Evolutionary conservation across 2,888 invertebrate species (phyloP).

Genomic region (Catocala fraxini): DNA sequence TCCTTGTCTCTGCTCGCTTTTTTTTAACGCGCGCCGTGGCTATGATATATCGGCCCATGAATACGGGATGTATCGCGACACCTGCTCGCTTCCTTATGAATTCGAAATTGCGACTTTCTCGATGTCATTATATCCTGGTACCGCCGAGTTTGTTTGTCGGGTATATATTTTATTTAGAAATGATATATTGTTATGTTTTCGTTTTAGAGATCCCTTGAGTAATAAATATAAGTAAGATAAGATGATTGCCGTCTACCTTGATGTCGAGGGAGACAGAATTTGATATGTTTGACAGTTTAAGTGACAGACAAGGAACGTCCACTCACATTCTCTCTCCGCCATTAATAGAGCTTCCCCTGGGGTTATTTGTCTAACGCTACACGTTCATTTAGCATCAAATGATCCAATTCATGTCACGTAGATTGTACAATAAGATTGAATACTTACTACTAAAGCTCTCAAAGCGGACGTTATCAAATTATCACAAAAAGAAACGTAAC

Average conservation of each 20-base stretch:
- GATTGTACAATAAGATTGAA: constrained; percentile 55
- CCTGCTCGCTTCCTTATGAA: constrained; percentile 82
- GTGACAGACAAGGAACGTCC: constrained; percentile 13
- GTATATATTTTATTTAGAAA: constrained; percentile 40
- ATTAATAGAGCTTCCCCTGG: constrained; percentile 9
- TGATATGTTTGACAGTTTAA: constrained; percentile 31
- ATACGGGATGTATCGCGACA: constrained; percentile 84
- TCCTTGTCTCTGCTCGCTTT: constrained; percentile 60
- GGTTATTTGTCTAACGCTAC: constrained; percentile 35
- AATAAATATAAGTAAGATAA: constrained; percentile 21
- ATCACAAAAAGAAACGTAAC: constrained; percentile 68
- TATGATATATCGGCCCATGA: constrained; percentile 86
- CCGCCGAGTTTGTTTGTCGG: constrained; percentile 45
- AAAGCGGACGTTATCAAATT: constrained; percentile 62
- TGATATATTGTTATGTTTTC: constrained; percentile 39
- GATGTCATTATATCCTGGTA: constrained; percentile 71
- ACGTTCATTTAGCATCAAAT: constrained; percentile 42
- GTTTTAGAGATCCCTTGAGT: constrained; percentile 24
- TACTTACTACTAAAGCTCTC: constrained; percentile 52
- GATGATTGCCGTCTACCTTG: constrained; percentile 21
- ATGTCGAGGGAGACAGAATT: constrained; percentile 10
- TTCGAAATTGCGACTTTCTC: constrained; percentile 76
- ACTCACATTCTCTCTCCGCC: constrained; percentile 7
- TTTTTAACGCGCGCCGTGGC: constrained; percentile 63
- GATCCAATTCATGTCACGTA: constrained; percentile 52